These are phyloP conservation scores for Hoplodrina blanda DNA, from an alignment of 2,888 invertebrate genomes.

Conservation along the genomic window DNA sequence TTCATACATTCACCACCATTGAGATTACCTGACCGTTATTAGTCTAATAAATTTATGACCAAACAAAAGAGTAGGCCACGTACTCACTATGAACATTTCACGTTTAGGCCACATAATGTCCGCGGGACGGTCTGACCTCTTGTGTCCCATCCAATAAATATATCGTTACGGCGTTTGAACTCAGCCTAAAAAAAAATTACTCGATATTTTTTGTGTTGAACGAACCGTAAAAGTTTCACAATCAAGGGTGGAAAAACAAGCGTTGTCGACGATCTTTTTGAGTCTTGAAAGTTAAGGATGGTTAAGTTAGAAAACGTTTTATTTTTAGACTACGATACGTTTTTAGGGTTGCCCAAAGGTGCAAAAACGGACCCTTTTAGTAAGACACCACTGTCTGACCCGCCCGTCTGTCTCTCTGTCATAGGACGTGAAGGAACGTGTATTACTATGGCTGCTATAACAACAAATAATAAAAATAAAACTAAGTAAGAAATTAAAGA, in stretches of 20 bases:
- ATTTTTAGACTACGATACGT: slow-evolving; percentile 26
- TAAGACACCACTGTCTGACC: too few relatives aligned
- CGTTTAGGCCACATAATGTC: slow-evolving; percentile 73
- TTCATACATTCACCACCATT: slow-evolving; percentile 41
- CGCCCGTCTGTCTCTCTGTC: too few relatives aligned
- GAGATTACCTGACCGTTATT: slow-evolving; percentile 56
- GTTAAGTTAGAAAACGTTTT: slow-evolving; percentile 18
- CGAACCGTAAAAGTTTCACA: slow-evolving; percentile 81
- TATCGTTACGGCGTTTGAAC: slow-evolving; percentile 78
- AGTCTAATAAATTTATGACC: slow-evolving; percentile 66
- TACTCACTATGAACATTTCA: slow-evolving; percentile 66
- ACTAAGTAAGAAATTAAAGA: too few relatives aligned
- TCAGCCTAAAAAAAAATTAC: slow-evolving; percentile 76
- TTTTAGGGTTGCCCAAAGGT: too few relatives aligned
- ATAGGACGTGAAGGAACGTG: too few relatives aligned
- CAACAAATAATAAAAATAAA: too few relatives aligned
- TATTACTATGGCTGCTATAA: too few relatives aligned
- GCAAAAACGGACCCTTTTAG: too few relatives aligned
- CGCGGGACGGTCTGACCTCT: slow-evolving; percentile 74
- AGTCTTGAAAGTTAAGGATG: slow-evolving; percentile 31
- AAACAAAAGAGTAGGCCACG: slow-evolving; percentile 59
- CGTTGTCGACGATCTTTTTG: slow-evolving; percentile 64
- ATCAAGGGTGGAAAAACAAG: slow-evolving; percentile 81
- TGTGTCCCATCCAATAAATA: slow-evolving; percentile 81
- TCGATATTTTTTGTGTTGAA: slow-evolving; percentile 76